Conservation (phyloP, 2,888 invertebrate species). For the Tineola bisselliella region DNA sequence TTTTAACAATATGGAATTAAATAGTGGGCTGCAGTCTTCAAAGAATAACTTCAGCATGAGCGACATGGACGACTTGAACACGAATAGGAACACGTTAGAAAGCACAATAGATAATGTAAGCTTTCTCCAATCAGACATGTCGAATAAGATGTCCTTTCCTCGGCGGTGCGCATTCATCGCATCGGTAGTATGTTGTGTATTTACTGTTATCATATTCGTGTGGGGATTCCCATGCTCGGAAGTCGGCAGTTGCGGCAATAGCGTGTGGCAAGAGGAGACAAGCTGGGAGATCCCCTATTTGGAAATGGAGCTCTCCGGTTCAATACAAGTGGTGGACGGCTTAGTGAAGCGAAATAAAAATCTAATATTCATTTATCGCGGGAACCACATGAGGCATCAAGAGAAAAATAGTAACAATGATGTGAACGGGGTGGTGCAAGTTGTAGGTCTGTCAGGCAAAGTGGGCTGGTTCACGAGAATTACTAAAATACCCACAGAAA, state of each 20-base stretch:
- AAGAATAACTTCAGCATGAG: conserved; percentile 52
- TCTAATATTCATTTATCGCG: conserved; percentile 78
- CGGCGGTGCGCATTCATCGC: conserved; percentile 75
- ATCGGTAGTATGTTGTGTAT: conserved; percentile 76
- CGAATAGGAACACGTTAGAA: conserved; percentile 53
- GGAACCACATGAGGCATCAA: conserved; percentile 68
- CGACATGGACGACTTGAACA: conserved; percentile 58
- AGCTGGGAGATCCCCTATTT: conserved; percentile 77
- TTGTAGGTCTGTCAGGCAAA: conserved; percentile 75
- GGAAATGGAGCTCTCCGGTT: conserved; percentile 75
- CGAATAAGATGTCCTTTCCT: conserved; percentile 71
- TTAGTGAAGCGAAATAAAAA: conserved; percentile 72
- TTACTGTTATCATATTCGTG: conserved; percentile 77
- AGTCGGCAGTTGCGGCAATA: conserved; percentile 71
- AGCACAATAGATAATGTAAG: conserved; percentile 62
- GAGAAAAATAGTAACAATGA: conserved; percentile 55
- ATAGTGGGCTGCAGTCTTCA: conserved; percentile 51
- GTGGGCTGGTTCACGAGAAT: conserved; percentile 80
- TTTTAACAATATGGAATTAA: conserved; percentile 54
- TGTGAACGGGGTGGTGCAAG: conserved; percentile 74
- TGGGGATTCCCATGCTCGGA: conserved; percentile 82
- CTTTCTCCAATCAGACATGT: conserved; percentile 54
- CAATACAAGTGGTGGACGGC: conserved; percentile 75
- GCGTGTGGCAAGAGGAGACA: conserved; percentile 65
- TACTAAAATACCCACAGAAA: conserved; percentile 73